Base-by-base conservation (phyloP, 2,113 vertebrate species). In the Petromus typicus region DNA sequence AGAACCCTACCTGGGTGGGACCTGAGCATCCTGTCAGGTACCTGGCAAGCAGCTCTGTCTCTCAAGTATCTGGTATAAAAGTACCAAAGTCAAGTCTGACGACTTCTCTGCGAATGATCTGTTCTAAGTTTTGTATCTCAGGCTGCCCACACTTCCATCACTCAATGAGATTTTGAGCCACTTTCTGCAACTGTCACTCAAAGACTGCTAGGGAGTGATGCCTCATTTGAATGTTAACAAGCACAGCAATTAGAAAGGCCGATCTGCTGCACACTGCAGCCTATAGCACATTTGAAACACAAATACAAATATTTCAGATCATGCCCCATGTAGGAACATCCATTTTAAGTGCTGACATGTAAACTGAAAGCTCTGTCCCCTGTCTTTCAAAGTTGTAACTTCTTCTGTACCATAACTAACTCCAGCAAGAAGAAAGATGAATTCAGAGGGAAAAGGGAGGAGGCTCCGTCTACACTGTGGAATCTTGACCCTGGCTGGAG, bases 231-330 rank as follows among this genome's bases (percentile, higher is more conserved):
- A 96, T 96, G 78, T 93, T 94, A 96, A 97, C 95, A 93, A 96
- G 95, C 87, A 69, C n/a, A 22, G 92, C 85, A 93, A 96, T 96
- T 96, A 97, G 92, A 95, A 95, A 80, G 95, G 88, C 91, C 96
- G 59, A 93, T 94, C 95, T 96, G 97, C 89, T 54, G 23, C 67
- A 7, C 40, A 81, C 88, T 75, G 48, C 75, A 92, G 79, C 89
- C 30, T 22, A n/a, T 40, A 64, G 61, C 92, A 92, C 81, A 93
- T 96, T 61, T 95, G 90, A 96, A 92, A 96, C 87, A 69, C 81
- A 96, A 94, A 96, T 81, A 95, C 92, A 97, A 97, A 82, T 84
- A 97, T 93, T 95, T 88, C 94, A n/a, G 93, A 78, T 75, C 56
- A 63, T 30, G 64, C 56, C 90, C 90, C 56, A 13, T 22, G 84